Evolutionary conservation across 2,888 invertebrate species (phyloP).

Genomic region (Polydrusus pterygomalis): DNA sequence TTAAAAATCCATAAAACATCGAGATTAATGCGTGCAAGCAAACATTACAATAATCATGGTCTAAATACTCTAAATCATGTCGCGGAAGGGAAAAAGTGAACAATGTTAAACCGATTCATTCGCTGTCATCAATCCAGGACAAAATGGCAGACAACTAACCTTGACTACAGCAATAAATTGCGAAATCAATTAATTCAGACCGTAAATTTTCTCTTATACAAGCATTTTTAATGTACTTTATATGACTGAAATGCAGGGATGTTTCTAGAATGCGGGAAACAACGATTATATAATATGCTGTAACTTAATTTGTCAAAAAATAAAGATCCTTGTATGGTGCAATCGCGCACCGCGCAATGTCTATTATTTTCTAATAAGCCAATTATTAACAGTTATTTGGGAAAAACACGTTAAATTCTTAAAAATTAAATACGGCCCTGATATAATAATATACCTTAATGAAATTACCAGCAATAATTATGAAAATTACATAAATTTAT

Average conservation of each 20-base stretch:
- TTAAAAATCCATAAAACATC: conserved; percentile 48
- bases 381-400: too few relatives aligned
- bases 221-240: conserved; percentile 47
- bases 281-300: neutral
- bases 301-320: too few relatives aligned
- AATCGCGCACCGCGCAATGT: too few relatives aligned
- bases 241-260: conserved; percentile 29
- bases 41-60: conserved; percentile 51
- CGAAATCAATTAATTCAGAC: conserved; percentile 54
- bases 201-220: conserved; percentile 53
- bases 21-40: conserved; percentile 47
- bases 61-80: conserved; percentile 54
- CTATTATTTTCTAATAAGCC: too few relatives aligned
- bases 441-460: too few relatives aligned
- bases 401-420: too few relatives aligned
- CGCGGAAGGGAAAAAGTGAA: conserved; percentile 49
- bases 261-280: neutral
- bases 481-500: too few relatives aligned
- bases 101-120: conserved; percentile 55
- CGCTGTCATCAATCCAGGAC: conserved; percentile 53
- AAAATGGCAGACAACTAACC: conserved; percentile 52
- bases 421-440: too few relatives aligned
- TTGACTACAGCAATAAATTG: conserved; percentile 53
- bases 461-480: too few relatives aligned
- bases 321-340: too few relatives aligned